These are phyloP conservation scores for Myiothlypis coronata DNA, from an alignment of 2,797 vertebrate genomes.

Conservation along the genomic window DNA sequence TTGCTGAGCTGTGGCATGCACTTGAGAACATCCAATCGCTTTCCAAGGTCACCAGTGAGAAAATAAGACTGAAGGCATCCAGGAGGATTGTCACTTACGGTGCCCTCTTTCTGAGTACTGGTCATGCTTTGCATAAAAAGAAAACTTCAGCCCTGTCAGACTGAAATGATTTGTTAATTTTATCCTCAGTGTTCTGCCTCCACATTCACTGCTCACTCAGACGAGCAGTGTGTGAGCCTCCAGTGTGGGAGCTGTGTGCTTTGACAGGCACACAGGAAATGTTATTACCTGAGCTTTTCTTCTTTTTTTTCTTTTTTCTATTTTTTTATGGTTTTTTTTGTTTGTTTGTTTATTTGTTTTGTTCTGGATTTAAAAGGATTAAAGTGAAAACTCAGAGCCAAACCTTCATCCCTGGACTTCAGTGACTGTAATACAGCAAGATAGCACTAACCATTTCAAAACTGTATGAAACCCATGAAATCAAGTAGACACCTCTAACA, in stretches of 20 bases:
- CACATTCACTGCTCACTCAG: background rate
- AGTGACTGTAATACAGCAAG: background rate
- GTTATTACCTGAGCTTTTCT: background rate
- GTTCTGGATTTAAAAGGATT: background rate
- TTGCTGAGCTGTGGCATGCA: background rate
- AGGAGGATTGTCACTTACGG: background rate
- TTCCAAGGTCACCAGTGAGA: background rate
- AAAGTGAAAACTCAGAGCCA: background rate
- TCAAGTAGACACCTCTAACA: background rate
- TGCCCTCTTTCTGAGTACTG: background rate
- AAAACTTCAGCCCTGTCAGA: background rate
- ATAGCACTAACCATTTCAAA: background rate
- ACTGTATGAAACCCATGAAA: background rate
- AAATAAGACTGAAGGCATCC: background rate
- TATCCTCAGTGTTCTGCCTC: background rate
- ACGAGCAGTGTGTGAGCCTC: accelerated
- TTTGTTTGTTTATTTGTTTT: background rate
- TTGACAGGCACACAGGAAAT: background rate
- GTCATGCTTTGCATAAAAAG: background rate
- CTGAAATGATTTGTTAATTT: background rate
- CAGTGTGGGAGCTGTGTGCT: background rate
- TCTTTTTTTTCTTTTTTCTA: background rate
- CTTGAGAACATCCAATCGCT: background rate
- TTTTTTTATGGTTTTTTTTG: background rate
- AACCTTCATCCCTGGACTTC: background rate